phyloP scores from a whole-genome alignment of 2,113 vertebrate species.

The Triplophysa tibetana region DNA sequence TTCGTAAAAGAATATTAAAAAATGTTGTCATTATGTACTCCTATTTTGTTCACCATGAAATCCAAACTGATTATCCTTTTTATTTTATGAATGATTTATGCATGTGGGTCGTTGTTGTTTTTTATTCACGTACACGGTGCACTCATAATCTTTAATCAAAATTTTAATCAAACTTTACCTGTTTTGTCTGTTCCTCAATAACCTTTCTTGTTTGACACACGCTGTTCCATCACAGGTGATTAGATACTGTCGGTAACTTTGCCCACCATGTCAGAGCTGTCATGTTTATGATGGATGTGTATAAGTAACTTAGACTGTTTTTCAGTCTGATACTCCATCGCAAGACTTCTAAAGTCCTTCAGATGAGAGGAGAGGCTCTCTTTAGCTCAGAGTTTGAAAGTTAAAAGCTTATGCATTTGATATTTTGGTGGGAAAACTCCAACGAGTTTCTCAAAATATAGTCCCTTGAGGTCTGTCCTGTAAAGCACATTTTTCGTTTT shows the following conservation, averaged over 20 bases:
- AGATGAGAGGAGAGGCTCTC: slow-evolving; percentile 1
- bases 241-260: not conserved
- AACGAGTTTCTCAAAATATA: not conserved
- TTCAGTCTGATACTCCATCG: not conserved
- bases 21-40: too few species aligned
- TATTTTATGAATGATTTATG: too few species aligned
- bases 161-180: too few species aligned
- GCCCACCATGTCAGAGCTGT: not conserved
- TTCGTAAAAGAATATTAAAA: too few species aligned
- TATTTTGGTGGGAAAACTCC: not conserved
- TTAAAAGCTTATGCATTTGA: not conserved
- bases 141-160: too few species aligned
- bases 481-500: too few species aligned
- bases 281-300: slow-evolving; percentile 10
- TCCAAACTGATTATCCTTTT: too few species aligned
- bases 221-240: slow-evolving; percentile 5
- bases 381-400: not conserved
- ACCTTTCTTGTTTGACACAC: not conserved
- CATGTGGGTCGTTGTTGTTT: too few species aligned
- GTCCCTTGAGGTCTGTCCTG: not conserved
- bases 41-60: too few species aligned
- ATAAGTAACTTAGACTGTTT: not conserved
- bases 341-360: not conserved
- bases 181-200: not conserved
- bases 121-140: too few species aligned